Evolutionary conservation across 2,113 vertebrate genomes (phyloP).

Genomic region (Melanerpes formicivorus): DNA sequence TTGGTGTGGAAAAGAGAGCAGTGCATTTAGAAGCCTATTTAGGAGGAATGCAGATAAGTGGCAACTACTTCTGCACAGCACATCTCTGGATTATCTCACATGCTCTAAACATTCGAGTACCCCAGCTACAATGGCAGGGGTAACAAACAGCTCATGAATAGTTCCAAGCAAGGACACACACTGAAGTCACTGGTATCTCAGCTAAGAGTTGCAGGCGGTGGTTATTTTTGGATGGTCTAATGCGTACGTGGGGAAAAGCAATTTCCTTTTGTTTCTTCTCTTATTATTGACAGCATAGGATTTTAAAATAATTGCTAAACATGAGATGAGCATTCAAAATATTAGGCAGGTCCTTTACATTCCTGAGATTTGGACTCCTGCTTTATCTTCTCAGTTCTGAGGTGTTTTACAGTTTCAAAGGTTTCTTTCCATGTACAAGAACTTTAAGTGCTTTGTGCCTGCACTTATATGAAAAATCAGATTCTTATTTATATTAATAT

Average conservation of each 20-base stretch:
- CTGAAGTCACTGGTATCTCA: slow-evolving; percentile 24
- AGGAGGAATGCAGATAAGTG: slow-evolving; percentile 66
- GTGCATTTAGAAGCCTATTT: slow-evolving; percentile 27
- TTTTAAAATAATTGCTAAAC: neutral
- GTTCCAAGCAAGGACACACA: slow-evolving; percentile 27
- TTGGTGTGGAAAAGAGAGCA: slow-evolving; percentile 62
- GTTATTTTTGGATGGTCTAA: slow-evolving; percentile 25
- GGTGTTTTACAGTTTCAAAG: neutral
- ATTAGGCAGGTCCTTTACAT: neutral
- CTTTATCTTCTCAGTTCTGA: neutral
- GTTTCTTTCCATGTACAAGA: neutral
- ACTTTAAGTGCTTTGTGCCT: neutral
- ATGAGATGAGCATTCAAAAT: neutral
- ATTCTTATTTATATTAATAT: neutral
- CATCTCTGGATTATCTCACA: slow-evolving; percentile 64
- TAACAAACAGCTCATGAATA: slow-evolving; percentile 60
- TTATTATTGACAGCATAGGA: neutral
- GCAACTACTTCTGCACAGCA: slow-evolving; percentile 38
- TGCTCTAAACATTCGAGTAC: slow-evolving; percentile 6
- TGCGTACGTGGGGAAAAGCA: neutral
- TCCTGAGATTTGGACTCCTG: neutral
- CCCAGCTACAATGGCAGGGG: neutral
- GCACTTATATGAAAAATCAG: neutral
- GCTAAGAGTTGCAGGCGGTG: neutral
- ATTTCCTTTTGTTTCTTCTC: slow-evolving; percentile 20